These are phyloP conservation scores for Enoplosus armatus DNA, from an alignment of 2,797 vertebrate genomes.

Conservation along the genomic window DNA sequence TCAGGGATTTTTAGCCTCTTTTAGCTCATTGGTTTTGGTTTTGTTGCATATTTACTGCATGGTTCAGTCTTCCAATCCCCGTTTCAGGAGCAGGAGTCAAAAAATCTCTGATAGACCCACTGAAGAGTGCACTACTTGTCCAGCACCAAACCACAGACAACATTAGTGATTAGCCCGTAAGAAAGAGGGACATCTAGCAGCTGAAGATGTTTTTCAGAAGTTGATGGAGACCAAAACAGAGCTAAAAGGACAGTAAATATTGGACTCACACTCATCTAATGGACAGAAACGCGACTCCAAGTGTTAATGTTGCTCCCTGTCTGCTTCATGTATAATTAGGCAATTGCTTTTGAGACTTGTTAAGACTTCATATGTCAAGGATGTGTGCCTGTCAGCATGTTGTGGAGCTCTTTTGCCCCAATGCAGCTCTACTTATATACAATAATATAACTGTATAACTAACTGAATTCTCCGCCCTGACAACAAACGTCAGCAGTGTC, in stretches of 20 bases:
- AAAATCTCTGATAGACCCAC: background rate
- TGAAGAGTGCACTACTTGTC: background rate
- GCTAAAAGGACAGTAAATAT: background rate
- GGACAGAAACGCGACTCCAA: background rate
- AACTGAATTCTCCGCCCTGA: background rate
- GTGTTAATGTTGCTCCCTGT: background rate
- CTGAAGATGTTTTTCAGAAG: background rate
- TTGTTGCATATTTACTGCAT: background rate
- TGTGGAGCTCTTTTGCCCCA: background rate
- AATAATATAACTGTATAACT: background rate
- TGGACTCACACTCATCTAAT: background rate
- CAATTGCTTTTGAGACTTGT: background rate
- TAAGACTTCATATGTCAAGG: too few relatives aligned
- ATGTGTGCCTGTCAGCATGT: background rate
- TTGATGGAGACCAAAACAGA: background rate
- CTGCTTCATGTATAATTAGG: background rate
- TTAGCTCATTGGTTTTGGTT: background rate
- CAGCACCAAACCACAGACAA: too few relatives aligned
- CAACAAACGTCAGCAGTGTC: background rate
- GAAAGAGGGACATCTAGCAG: background rate
- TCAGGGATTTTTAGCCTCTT: background rate
- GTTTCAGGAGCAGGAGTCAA: background rate
- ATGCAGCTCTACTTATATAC: background rate
- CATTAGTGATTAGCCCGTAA: background rate
- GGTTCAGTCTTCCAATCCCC: background rate